Base-by-base conservation (phyloP, 2,888 invertebrate genomes). In the Cantharis nigra region DNA sequence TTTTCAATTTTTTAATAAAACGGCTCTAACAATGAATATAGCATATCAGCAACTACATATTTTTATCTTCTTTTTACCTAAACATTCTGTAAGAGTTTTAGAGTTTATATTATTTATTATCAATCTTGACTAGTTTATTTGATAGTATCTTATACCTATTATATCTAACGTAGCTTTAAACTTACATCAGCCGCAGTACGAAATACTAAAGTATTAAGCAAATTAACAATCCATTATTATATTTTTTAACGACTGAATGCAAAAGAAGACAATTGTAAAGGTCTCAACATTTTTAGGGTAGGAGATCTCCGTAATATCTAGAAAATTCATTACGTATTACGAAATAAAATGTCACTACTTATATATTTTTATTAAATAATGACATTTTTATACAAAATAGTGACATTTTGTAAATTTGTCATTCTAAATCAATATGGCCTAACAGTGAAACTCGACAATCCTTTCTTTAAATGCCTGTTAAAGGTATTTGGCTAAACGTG, bases 391-490 rank as follows among this genome's bases (percentile, higher is more conserved):
- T 84, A 84, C 84, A 82, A 83, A 79, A 79, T 73, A 81, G 79
- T 79, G 80, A 76, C 79, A 82, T 84, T 85, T 83, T 81, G 82
- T 85, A 86, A 85, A 84, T 85, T 84, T 49, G 84, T 86, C 85
- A 84, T 86, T 86, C 84, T 86, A 85, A 86, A 86, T 83, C 85
- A 87, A 86, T 85, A 88, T 87, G 88, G 88, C 88, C 88, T 88
- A 88, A 88, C 87, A 86, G 87, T 87, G 87, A 87, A 85, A 87
- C 85, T 86, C 86, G 88, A 88, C 88, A 88, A 88, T 88, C 88
- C 86, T 85, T 84, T 84, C 84, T 84, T 82, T 83, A 83, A 81
- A 78, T 80, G 80, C 78, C 69, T 71, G 49, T 75, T 73, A 69
- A 71, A 76, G 76, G 74, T 76, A 79, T 67, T 78, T 78, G 78